Evolutionary conservation across 1,140 invertebrate genomes (phyloP).

Genomic region (Panulirus ornatus): DNA sequence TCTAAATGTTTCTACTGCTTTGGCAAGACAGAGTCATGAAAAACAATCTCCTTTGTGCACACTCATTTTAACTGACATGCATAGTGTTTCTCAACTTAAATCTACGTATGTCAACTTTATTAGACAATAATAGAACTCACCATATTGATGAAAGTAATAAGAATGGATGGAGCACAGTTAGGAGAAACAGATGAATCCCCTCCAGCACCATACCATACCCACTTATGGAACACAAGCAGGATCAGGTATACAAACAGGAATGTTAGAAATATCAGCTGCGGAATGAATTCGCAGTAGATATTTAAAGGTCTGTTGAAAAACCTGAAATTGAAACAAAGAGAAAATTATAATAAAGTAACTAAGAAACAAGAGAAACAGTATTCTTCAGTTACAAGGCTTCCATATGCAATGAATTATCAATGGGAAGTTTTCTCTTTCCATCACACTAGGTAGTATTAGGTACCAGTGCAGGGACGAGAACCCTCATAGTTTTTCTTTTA

Average conservation of each 20-base stretch:
- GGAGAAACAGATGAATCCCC: constrained; percentile 79
- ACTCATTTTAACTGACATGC: too few relatives aligned
- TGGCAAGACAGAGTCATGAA: background rate
- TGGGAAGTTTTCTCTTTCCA: too few relatives aligned
- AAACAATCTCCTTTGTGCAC: background rate
- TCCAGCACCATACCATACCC: constrained; percentile 86
- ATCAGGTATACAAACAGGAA: constrained; percentile 94
- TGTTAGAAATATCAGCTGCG: constrained; percentile 90
- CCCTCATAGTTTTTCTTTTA: too few relatives aligned
- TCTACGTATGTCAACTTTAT: too few relatives aligned
- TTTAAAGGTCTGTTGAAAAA: constrained; percentile 89
- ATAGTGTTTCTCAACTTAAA: too few relatives aligned
- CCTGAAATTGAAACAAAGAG: constrained; percentile 78
- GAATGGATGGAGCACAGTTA: constrained; percentile 90
- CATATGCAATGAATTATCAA: too few relatives aligned
- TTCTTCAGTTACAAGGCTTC: too few relatives aligned
- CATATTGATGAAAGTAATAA: constrained; percentile 98
- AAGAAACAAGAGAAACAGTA: background rate
- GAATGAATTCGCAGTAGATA: constrained; percentile 91
- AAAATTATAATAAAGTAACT: background rate
- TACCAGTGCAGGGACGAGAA: too few relatives aligned
- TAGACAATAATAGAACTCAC: constrained; percentile 75
- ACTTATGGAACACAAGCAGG: constrained; percentile 94
- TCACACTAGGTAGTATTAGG: too few relatives aligned
- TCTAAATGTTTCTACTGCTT: too few relatives aligned